Conservation (phyloP, 2,888 invertebrate species). For the Thereva unica region DNA sequence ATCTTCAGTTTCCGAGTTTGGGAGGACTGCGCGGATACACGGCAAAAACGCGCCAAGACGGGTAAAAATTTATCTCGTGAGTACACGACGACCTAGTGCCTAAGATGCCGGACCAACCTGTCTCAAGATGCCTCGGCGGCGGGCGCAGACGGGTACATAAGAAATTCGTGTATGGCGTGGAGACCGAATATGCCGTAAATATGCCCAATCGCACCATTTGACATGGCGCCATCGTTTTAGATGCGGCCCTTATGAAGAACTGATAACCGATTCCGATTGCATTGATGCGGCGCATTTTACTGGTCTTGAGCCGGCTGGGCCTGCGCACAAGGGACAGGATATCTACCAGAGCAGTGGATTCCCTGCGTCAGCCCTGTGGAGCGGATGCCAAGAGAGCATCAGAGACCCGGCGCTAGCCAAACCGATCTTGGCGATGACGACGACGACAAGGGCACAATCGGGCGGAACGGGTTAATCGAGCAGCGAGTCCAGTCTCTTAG, state of each 20-base stretch:
- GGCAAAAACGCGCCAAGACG: slow-evolving; percentile 27
- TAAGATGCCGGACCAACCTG: not conserved
- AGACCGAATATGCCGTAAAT: slow-evolving; percentile 41
- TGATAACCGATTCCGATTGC: slow-evolving; percentile 49
- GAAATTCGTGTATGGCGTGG: slow-evolving; percentile 26
- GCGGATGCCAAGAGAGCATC: slow-evolving; percentile 11
- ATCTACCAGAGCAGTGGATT: not conserved
- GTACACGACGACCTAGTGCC: slow-evolving; percentile 27
- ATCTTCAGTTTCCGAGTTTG: not conserved
- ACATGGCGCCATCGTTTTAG: slow-evolving; percentile 59
- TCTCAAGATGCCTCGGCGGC: not conserved
- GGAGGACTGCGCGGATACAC: not conserved
- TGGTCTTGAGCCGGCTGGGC: not conserved
- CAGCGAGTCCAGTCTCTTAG: slow-evolving; percentile 8
- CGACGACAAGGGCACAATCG: not conserved
- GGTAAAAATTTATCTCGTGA: slow-evolving; percentile 23
- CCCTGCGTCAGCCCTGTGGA: not conserved
- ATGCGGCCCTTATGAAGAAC: slow-evolving; percentile 58
- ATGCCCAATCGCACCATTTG: slow-evolving; percentile 55
- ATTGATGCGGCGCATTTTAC: slow-evolving; percentile 32
- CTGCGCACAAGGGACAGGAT: not conserved
- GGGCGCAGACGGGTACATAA: not conserved
- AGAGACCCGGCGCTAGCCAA: slow-evolving; percentile 4
- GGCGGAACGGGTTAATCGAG: slow-evolving; percentile 7
- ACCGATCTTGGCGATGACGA: not conserved